Percentiles rank a stretch among this genome's conserved stretches.
Evolutionary conservation across 2,888 invertebrate species (phyloP).

Genomic region (Phasia obesa): DNA sequence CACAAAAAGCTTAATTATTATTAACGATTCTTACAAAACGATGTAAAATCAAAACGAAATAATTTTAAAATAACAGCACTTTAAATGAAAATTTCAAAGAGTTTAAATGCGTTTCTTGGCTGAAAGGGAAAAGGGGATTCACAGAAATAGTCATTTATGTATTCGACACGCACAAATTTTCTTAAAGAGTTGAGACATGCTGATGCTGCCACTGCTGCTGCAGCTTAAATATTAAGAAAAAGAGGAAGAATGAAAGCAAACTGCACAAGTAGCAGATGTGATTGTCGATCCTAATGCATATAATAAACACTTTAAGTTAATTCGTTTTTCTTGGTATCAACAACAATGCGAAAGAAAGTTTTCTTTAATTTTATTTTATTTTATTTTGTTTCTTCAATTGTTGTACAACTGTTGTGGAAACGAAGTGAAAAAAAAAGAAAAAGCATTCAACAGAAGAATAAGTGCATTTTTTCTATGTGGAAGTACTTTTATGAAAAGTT

Average conservation of each 20-base stretch:
- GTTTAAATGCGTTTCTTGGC: too few species aligned
- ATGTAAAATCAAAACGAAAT: too few species aligned
- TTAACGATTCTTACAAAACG: not conserved
- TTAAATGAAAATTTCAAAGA: too few species aligned
- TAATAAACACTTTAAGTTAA: conserved; percentile 81
- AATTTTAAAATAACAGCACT: too few species aligned
- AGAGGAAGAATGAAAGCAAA: conserved; percentile 20
- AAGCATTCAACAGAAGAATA: conserved; percentile 18
- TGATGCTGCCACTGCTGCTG: not conserved
- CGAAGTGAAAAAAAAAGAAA: conserved; percentile 7
- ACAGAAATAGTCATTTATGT: too few species aligned
- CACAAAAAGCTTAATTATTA: not conserved
- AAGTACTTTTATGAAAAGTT: conserved; percentile 42
- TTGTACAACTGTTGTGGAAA: conserved; percentile 34
- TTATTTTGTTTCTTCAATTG: conserved; percentile 36
- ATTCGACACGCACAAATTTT: not conserved
- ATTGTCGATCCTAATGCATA: conserved; percentile 79
- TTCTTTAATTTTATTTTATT: conserved; percentile 49
- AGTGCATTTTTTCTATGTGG: not conserved
- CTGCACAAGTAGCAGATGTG: conserved; percentile 64
- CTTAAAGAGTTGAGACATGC: not conserved
- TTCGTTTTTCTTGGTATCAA: conserved; percentile 77
- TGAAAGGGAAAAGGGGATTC: too few species aligned
- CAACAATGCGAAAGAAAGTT: conserved; percentile 55
- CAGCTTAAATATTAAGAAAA: conserved; percentile 32